These are phyloP conservation scores for Oxycera nigricornis DNA, from an alignment of 2,888 invertebrate species.

Conservation along the genomic window DNA sequence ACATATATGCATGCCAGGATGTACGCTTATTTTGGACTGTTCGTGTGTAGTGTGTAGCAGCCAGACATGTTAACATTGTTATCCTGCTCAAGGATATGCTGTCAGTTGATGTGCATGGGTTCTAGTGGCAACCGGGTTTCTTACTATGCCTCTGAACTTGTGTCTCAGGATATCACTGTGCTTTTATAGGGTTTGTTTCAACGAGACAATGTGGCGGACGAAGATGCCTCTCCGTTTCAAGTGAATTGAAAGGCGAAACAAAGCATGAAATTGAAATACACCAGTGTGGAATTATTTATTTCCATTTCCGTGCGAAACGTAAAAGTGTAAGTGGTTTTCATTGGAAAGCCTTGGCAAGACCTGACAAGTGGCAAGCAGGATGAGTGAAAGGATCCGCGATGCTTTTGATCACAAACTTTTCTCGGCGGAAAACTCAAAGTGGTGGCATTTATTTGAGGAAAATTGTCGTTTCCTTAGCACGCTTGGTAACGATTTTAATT, in stretches of 20 bases:
- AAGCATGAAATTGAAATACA: constrained; percentile 40
- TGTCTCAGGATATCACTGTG: not conserved
- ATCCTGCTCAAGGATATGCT: not conserved
- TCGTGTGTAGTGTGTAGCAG: too few species aligned
- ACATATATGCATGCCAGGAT: not conserved
- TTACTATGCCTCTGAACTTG: not conserved
- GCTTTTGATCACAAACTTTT: constrained; percentile 28
- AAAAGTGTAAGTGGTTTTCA: constrained; percentile 37
- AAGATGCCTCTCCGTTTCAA: not conserved
- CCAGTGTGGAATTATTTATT: constrained; percentile 39
- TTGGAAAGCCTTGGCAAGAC: not conserved
- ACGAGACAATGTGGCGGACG: constrained; percentile 24
- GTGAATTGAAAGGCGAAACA: constrained; percentile 36
- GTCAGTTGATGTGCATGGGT: constrained; percentile 7
- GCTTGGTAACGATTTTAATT: constrained; percentile 3
- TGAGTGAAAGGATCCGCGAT: not conserved
- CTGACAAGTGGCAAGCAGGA: not conserved
- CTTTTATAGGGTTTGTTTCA: constrained; percentile 4
- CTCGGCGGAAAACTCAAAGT: not conserved
- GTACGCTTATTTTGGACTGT: not conserved
- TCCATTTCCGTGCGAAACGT: constrained; percentile 10
- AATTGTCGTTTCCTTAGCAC: constrained; percentile 5
- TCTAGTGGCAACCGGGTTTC: not conserved
- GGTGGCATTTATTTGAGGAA: constrained; percentile 26
- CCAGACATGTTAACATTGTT: not conserved